Base-by-base conservation (phyloP, 1,140 invertebrate species). In the Scaptodrosophila lebanonensis region DNA sequence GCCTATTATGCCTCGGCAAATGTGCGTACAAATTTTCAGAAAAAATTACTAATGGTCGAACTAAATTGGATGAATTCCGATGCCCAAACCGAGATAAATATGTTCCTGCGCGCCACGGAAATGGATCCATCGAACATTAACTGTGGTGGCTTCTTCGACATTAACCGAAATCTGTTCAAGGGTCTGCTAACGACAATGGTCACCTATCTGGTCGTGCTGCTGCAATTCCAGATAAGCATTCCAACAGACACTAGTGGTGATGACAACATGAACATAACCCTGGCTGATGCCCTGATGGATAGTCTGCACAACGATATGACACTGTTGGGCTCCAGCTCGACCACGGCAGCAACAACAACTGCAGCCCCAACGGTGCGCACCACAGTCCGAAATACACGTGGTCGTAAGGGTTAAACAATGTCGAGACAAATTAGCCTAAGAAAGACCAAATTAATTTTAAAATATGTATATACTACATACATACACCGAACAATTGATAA, bases 191-290 rank as follows among this genome's bases (percentile, higher is more conserved):
- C 91, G 5, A 92, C 91, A 20, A 92, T 92, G 91, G 91, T 92
- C 8, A 92, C 91, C 0, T 92, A 92, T 82, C 73, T 92, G 30
- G 91, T 92, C 3, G 91, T 92, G 2, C 65, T 92, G 30, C 84
- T 92, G 18, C 91, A 92, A 75, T 92, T 92, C 84, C 91, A 92
- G 87, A 92, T 92, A 30, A 92, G 91, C 64, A 91, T 92, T 59
- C 91, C 91, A 4, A 90, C 70, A 0, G 77, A 85, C 22, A 72
- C 79, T 22, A 38, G 63, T 15, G 38, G 42, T 1, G 66, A 66
- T 27, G 45, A 36, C 7, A 66, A 36, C 8, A 52, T 39, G 1
- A 79, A 79, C 9, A 38, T 73, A 0, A 85, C 83, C 1, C 44
- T 83, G 11, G 62, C 36, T 25, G 83, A 85, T 16, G 33, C 83